Percentiles rank a stretch among this genome's conserved stretches.
Evolutionary conservation across 2,888 invertebrate species (phyloP).

Genomic region (Cerceris ruficornis): DNA sequence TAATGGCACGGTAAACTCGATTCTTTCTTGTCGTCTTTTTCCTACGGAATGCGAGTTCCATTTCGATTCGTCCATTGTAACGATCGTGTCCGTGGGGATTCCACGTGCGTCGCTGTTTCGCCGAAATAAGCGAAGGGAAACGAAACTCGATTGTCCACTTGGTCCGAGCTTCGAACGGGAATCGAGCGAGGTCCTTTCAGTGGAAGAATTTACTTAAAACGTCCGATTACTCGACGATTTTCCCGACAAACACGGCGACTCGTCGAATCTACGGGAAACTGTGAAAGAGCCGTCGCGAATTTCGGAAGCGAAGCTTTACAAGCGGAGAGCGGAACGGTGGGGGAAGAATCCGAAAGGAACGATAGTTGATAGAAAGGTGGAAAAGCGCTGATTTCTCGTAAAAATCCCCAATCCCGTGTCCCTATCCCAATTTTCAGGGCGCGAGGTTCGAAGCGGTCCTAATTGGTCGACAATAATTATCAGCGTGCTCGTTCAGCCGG

Average conservation of each 20-base stretch:
- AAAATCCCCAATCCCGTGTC: constrained; percentile 49
- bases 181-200: neutral
- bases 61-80: constrained; percentile 38
- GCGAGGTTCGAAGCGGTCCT: constrained; percentile 47
- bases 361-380: constrained; percentile 24
- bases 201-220: too few species aligned
- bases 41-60: constrained; percentile 7
- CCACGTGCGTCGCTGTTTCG: constrained; percentile 17
- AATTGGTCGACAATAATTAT: constrained; percentile 76
- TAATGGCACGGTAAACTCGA: constrained; percentile 46
- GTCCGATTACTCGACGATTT: too few species aligned
- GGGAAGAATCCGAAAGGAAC: constrained; percentile 19
- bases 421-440: neutral
- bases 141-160: constrained; percentile 26
- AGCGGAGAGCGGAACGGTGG: neutral
- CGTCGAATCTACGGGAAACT: neutral
- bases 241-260: neutral
- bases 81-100: constrained; percentile 6
- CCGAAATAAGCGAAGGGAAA: constrained; percentile 4
- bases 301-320: neutral
- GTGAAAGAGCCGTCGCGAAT: neutral
- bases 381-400: constrained; percentile 73
- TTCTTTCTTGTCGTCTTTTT: constrained; percentile 7
- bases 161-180: constrained; percentile 14
- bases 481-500: constrained; percentile 39